Base-by-base conservation (phyloP, 2,888 invertebrate species). In the Acanthococcus lagerstroemiae region DNA sequence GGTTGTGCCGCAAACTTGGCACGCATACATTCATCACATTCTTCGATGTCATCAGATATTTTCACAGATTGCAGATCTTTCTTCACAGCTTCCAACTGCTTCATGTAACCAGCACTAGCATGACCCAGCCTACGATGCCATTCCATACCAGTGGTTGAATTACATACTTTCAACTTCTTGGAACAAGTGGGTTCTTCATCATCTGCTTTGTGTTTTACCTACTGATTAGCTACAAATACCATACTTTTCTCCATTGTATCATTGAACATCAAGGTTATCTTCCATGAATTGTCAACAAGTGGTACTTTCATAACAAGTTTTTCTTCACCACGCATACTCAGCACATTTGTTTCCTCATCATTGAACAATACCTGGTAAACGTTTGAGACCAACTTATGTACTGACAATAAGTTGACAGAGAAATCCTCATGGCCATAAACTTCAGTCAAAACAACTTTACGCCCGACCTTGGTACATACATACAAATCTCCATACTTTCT, bases 1-100 rank as follows among this genome's bases (percentile, higher is more conserved):
- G 55, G 55, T n/a, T 55, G 55, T 2, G 26, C 27, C 4, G 55
- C 27, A 55, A 55, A 27, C 17, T 55, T 55, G 2, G 55, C 55
- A 17, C 55, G 15, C 4, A 27, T 3, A n/a, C 55, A 55, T 4
- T 27, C 55, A 12, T 55, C 55, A 26, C 55, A 55, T 4, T 55
- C 17, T 27, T 25, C 26, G 19, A 55, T 4, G 4, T 55, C 55
- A 3, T 26, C 15, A 12, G 27, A 2, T 27, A 55, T 27, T 26
- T 15, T n/a, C 4, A 26, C 55, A 3, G 26, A 2, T 15, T 55
- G 6, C 4, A 55, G 1, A 4, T 25, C 26, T 3, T 55, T 27
- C 2, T n/a, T 26, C 19, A 4, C 3, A 1, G 2, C 5, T 5
- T 7, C 7, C 12, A 55, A 6, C 7, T n/a, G n/a, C 2, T n/a